A percentile compares a stretch with the other conserved stretches of the same genome.
These are phyloP conservation scores for Semnopithecus entellus DNA, from an alignment of 2,113 vertebrate species.

Conservation along the genomic window DNA sequence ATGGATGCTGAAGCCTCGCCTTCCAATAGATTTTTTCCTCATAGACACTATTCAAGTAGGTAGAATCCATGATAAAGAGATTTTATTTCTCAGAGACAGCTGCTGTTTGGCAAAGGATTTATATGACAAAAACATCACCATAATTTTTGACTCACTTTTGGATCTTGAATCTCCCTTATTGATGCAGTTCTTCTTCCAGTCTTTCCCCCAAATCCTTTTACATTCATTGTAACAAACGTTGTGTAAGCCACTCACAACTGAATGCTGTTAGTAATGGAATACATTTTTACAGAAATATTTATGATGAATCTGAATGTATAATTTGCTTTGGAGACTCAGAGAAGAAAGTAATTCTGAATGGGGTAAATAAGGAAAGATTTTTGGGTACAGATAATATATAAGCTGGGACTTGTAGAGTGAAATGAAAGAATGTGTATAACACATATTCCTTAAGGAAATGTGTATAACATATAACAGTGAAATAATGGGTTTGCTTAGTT, in stretches of 20 bases:
- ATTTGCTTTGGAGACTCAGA: not conserved
- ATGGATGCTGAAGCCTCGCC: not conserved
- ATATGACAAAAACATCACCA: not conserved
- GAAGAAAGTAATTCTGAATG: not conserved
- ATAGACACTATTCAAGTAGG: not conserved
- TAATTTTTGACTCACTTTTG: not conserved
- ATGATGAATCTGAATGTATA: not conserved
- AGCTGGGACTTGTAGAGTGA: not conserved
- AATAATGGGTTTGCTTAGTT: not conserved
- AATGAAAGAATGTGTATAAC: not conserved
- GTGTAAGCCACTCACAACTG: not conserved
- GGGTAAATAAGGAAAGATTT: not conserved
- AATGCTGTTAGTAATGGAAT: not conserved
- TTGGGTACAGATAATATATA: not conserved
- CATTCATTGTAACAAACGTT: not conserved
- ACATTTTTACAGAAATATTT: conserved; percentile 5
- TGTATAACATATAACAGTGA: not conserved
- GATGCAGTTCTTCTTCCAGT: not conserved
- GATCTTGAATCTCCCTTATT: not conserved
- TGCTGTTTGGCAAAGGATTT: not conserved
- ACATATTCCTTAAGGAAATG: not conserved
- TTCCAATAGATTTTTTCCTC: not conserved
- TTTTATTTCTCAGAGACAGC: not conserved
- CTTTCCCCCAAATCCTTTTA: not conserved
- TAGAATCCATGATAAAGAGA: not conserved